Conservation (phyloP, 35 echinoderm and acorn worm species). For the Apostichopus parvimensis region DNA sequence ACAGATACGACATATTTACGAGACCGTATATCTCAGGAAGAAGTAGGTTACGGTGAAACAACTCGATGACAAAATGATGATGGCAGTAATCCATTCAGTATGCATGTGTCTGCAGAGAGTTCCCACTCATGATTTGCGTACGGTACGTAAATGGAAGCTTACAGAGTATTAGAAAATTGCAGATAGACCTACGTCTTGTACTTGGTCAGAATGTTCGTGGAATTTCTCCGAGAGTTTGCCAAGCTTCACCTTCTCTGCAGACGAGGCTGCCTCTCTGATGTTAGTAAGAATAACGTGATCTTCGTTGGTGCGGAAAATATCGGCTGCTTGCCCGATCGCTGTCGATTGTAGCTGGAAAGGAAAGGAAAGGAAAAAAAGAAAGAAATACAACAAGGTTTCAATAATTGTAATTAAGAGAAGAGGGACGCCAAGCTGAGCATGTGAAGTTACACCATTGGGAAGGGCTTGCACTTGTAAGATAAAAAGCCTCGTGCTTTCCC, state of each 20-base stretch:
- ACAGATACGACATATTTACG: no score
- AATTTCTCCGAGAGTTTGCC: slow-evolving; percentile 68
- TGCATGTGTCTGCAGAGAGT: no score
- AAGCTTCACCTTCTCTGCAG: slow-evolving; percentile 62
- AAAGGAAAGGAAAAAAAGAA: background rate
- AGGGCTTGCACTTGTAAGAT: no score
- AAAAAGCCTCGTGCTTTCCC: no score
- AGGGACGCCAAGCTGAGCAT: no score
- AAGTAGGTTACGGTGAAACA: no score
- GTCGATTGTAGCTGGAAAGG: slow-evolving; percentile 79
- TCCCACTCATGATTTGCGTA: no score
- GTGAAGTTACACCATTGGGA: background rate
- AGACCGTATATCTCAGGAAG: no score
- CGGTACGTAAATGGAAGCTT: no score
- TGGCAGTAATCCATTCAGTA: no score
- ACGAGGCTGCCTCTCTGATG: slow-evolving; percentile 65
- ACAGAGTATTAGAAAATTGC: no score
- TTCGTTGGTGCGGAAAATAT: slow-evolving; percentile 73
- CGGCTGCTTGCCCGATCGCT: slow-evolving; percentile 84
- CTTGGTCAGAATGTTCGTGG: slow-evolving; percentile 85
- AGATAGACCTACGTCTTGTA: slow-evolving; percentile 77
- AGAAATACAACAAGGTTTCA: background rate
- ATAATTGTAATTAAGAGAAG: background rate
- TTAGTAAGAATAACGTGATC: slow-evolving; percentile 66
- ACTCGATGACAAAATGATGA: no score